Percentiles rank a stretch among this genome's conserved stretches.
Conservation (phyloP, 92 coral and sea anemone genomes). For the Porites divaricata region DNA sequence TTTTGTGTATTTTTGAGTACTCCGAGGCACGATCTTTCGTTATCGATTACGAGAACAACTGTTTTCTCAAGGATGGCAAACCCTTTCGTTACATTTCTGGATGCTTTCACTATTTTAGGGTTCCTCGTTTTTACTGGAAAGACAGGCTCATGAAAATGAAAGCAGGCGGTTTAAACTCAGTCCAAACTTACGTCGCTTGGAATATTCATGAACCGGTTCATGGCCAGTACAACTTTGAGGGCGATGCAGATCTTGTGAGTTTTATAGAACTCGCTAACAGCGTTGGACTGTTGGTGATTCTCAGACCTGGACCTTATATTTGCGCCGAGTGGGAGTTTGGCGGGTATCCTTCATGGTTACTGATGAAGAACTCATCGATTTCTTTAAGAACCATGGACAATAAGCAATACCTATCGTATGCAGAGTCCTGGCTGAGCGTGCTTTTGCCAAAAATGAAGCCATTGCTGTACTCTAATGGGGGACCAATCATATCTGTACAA, state of each 20-base stretch:
- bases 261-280: conserved; percentile 84
- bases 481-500: conserved; percentile 89
- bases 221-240: conserved; percentile 85
- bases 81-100: conserved; percentile 91
- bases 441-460: conserved; percentile 82
- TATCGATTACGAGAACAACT: conserved; percentile 73
- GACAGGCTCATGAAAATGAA: conserved; percentile 87
- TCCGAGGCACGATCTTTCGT: conserved; percentile 53
- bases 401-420: conserved; percentile 73
- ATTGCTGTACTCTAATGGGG: conserved; percentile 82
- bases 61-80: conserved; percentile 88
- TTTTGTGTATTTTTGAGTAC: conserved; percentile 12
- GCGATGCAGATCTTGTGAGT: conserved; percentile 83
- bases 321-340: conserved; percentile 99
- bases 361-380: conserved; percentile 85
- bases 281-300: conserved; percentile 73
- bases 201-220: conserved; percentile 84
- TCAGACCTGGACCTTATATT: conserved; percentile 93
- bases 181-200: conserved; percentile 93
- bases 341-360: conserved; percentile 93
- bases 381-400: conserved; percentile 73
- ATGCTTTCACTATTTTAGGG: conserved; percentile 89
- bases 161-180: conserved; percentile 87
- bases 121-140: conserved; percentile 89
- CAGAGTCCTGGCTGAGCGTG: conserved; percentile 88